phyloP scores from a whole-genome alignment of 2,113 vertebrate genomes.

The Eonycteris spelaea region DNA sequence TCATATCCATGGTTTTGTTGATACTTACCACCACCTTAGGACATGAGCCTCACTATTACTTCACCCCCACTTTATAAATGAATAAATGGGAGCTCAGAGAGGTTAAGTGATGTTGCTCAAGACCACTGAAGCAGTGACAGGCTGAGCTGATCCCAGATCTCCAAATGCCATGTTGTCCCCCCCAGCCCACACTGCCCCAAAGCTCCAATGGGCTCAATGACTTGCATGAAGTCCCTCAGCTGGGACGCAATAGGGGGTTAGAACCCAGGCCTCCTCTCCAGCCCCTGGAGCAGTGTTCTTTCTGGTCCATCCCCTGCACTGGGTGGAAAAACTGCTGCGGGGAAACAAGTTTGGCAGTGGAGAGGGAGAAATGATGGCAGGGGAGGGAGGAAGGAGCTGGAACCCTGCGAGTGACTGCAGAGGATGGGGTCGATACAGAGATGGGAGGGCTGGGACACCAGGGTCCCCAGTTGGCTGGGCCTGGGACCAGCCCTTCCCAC shows the following conservation, averaged over 20 bases:
- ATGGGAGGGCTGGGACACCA: slow-evolving; percentile 35
- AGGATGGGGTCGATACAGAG: slow-evolving; percentile 41
- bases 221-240: background rate
- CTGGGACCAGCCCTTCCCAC: background rate
- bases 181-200: background rate
- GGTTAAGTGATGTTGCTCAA: background rate
- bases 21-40: background rate
- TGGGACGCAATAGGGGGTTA: background rate
- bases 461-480: slow-evolving; percentile 19
- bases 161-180: background rate
- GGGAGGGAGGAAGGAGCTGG: background rate
- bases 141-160: background rate
- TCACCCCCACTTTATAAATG: background rate
- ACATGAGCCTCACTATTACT: background rate
- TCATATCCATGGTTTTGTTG: background rate
- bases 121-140: background rate
- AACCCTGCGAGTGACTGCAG: background rate
- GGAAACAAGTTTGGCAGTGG: slow-evolving; percentile 48
- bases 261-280: background rate
- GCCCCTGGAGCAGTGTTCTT: slow-evolving; percentile 32
- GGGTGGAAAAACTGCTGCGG: slow-evolving; percentile 45
- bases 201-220: background rate
- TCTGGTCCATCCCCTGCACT: slow-evolving; percentile 31
- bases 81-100: background rate
- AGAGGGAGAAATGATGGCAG: background rate